Conservation (phyloP, 2,113 vertebrate genomes). For the Sporophila hypoxantha region DNA sequence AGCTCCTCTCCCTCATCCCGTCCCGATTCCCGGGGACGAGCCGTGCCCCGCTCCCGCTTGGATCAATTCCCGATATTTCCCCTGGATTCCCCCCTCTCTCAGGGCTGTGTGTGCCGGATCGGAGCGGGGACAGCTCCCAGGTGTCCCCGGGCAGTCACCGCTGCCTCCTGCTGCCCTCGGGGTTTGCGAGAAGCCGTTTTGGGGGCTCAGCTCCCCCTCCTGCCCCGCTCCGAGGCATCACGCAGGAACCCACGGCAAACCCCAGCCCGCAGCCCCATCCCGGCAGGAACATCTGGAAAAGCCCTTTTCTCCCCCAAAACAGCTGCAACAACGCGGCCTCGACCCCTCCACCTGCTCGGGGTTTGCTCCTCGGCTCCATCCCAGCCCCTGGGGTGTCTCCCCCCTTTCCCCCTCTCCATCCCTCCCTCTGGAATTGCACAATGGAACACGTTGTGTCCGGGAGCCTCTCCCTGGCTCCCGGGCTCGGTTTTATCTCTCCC, state of each 20-base stretch:
- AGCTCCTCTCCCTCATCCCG: background rate
- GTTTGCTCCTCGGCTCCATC: background rate
- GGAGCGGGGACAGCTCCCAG: background rate
- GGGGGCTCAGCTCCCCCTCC: background rate
- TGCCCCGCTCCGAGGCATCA: rapidly evolving
- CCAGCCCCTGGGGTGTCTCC: background rate
- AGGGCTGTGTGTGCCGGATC: background rate
- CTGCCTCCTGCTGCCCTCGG: background rate
- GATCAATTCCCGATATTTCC: background rate
- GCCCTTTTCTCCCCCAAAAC: background rate
- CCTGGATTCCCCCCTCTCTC: background rate
- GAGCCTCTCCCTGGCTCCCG: background rate
- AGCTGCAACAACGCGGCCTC: no score
- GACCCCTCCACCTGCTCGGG: background rate
- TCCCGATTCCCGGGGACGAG: background rate
- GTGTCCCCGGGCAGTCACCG: background rate
- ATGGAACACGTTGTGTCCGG: background rate
- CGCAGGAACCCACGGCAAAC: background rate
- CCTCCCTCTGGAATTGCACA: background rate
- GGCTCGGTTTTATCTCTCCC: background rate
- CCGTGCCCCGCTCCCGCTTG: background rate
- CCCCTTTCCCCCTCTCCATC: rapidly evolving
- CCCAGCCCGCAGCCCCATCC: background rate
- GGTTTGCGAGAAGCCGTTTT: rapidly evolving
- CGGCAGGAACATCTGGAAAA: background rate